A percentile compares a stretch with the other conserved stretches of the same genome.
Evolutionary conservation across 92 coral and sea anemone species (phyloP).

Genomic region (Micromussa lordhowensis): DNA sequence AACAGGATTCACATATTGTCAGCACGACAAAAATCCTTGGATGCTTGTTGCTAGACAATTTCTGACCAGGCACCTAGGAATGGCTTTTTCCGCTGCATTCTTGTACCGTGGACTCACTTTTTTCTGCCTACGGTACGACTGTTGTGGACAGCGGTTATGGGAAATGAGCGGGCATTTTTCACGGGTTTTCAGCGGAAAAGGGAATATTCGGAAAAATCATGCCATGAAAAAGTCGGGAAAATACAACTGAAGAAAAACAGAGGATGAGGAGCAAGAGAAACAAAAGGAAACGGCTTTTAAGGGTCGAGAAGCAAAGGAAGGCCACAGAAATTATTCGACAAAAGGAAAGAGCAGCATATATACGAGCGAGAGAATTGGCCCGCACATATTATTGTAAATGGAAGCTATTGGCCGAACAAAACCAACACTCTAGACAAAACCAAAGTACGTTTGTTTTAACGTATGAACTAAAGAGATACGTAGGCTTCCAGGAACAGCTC

Average conservation of each 20-base stretch:
- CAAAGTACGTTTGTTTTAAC: not conserved
- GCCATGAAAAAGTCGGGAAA: not conserved
- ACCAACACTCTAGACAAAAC: not conserved
- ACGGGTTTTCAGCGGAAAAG: no score
- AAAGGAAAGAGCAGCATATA: not conserved
- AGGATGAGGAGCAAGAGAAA: not conserved
- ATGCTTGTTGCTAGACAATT: no score
- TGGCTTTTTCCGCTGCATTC: no score
- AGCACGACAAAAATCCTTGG: no score
- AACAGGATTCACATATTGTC: no score
- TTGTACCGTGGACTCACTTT: no score
- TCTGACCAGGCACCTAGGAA: no score
- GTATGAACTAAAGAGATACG: no score
- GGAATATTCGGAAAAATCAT: no score
- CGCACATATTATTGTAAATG: slow-evolving; percentile 10
- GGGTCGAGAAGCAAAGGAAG: slow-evolving; percentile 2
- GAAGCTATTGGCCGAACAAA: not conserved
- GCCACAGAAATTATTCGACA: not conserved
- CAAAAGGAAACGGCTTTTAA: not conserved
- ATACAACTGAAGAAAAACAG: slow-evolving; percentile 8
- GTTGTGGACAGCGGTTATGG: no score
- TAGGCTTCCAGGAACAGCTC: not conserved
- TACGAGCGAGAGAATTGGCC: not conserved
- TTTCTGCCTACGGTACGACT: no score
- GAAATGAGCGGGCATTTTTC: no score